Base-by-base conservation (phyloP, 1,140 invertebrate species). In the Aplysia californica region DNA sequence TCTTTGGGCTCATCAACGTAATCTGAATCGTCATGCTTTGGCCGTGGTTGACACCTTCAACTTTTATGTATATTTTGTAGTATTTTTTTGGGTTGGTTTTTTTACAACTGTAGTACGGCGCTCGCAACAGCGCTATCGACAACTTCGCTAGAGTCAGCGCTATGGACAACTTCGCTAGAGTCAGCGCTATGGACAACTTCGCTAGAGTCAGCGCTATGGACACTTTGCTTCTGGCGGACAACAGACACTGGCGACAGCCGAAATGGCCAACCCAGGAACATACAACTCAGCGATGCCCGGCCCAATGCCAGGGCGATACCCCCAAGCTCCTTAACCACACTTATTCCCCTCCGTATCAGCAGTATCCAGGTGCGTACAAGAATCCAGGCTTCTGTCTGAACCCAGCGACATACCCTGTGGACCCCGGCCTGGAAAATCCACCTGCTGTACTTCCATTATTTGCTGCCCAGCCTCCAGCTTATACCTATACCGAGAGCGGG, bases 31-130 rank as follows among this genome's bases (percentile, higher is more conserved):
- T 4, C 81, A 78, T n/a, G 31, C 71, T 3, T 84, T 79, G 72
- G 82, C 80, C 3, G 3, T 85, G 3, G 33, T 78, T 3, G 86
- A 87, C 73, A 77, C 83, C n/a, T 80, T 82, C 23, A 87, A 83
- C 21, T 79, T 85, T 15, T 29, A 78, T 73, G 18, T 83, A 83
- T 26, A n/a, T 83, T 1, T 38, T 83, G 31, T 81, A 78, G 82
- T 80, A 81, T 35, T 76, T 78, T 5, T 75, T 79, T 18, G 81
- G 81, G 18, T 39, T 72, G 0, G 18, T 69, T 26, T 71, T 71
- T 3, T 29, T 33, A 15, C 77, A 78, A 33, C 26, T 61, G 20
- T 3, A 61, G 58, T 6, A 33, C 58, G n/a, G n/a, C n/a, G n/a
- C n/a, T n/a, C n/a, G n/a, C n/a, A n/a, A n/a, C n/a, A n/a, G n/a